Evolutionary conservation across 2,797 vertebrate genomes (phyloP), one percentile per base, ranked within the genome.

Genomic region (Poeciliopsis turneri): DNA sequence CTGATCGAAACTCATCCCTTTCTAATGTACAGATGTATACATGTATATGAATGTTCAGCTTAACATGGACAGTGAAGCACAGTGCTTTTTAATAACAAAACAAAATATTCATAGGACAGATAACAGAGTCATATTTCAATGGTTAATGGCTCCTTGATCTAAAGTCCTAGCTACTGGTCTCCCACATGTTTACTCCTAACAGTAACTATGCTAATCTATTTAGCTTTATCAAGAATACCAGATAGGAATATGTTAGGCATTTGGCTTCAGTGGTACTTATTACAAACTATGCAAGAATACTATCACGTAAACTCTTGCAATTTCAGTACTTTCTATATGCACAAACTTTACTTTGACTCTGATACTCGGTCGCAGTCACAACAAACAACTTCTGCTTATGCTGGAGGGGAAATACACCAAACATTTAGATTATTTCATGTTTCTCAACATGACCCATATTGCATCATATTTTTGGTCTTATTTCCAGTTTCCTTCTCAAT

Each of bases 261-360:
- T 46, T 33, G n/a, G 28, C 45, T 72, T 49, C 9, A 33, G 64
- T 57, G 61, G 89, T 88, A 91, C 84, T 84, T 82, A 89, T 90
- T 90, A 18, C 15, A 36, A 18, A 18, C 30, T 30, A 61, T 61
- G 6, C 59, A 33, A 16, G 59, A 16, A 23, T 68, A 2, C 25
- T 25, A 2, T 41, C 11, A 23, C 20, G 64, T 9, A 68, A 68
- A 68, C 20, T 23, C 5, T 36, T 23, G 41, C 30, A 33, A 8
- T 33, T 61, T 66, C 36, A 68, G 36, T 68, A 5, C 20, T 68
- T 68, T 64, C 59, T 64, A 36, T 66, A 39, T 4, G 20, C 33
- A 23, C 3, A 68, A 41, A 23, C 64, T 11, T 1, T 64, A 20
- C 4, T 4, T 41, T 68, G 9, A 68, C 36, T 23, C 36, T 68